Percentiles rank a stretch among this genome's conserved stretches.
Conservation (phyloP, 2,888 invertebrate species). For the Metellina segmentata region DNA sequence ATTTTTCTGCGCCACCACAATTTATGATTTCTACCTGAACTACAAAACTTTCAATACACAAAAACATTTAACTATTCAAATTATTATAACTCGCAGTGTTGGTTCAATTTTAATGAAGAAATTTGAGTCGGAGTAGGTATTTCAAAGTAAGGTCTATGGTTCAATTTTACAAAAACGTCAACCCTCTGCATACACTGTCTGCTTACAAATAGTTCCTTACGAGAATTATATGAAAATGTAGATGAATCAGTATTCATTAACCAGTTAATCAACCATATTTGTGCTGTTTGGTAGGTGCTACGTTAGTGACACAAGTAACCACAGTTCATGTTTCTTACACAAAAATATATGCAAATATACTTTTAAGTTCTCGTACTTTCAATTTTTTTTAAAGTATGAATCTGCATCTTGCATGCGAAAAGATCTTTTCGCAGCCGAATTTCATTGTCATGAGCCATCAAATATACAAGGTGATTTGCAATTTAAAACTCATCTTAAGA, state of each 20-base stretch:
- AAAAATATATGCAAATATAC: constrained; percentile 60
- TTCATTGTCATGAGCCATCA: constrained; percentile 35
- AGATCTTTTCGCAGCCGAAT: neutral
- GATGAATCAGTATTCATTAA: neutral
- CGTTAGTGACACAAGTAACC: constrained; percentile 22
- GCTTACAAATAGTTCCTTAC: neutral
- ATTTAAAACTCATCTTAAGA: neutral
- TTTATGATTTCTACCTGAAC: too few relatives aligned
- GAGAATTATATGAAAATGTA: neutral
- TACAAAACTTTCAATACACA: too few relatives aligned
- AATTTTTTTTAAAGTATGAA: constrained; percentile 37
- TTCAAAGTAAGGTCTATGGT: too few relatives aligned
- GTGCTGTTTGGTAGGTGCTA: constrained; percentile 65
- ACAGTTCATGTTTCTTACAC: constrained; percentile 39
- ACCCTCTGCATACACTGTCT: neutral
- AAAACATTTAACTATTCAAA: too few relatives aligned
- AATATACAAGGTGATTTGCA: neutral
- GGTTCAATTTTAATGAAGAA: too few relatives aligned
- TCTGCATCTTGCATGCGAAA: constrained; percentile 24
- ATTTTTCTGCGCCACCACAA: too few relatives aligned
- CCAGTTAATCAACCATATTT: constrained; percentile 22
- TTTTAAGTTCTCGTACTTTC: constrained; percentile 43
- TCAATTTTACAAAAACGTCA: neutral
- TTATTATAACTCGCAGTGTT: too few relatives aligned
- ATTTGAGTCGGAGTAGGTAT: too few relatives aligned